Conservation (phyloP, 1,140 invertebrate genomes). For the Carcinoscorpius rotundicauda region DNA sequence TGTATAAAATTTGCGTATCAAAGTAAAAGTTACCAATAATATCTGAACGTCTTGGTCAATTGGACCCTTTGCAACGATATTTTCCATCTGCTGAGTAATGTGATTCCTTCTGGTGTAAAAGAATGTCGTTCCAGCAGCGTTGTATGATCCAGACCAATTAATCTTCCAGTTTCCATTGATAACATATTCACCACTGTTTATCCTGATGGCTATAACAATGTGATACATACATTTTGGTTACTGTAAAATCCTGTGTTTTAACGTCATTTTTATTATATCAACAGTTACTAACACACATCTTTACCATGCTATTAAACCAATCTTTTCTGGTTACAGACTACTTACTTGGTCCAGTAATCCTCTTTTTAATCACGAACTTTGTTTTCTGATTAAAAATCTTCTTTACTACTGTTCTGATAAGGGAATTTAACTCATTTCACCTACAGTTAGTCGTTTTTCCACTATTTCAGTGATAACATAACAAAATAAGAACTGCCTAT, state of each 20-base stretch:
- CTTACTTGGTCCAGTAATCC: not conserved
- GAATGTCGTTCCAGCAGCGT: conserved; percentile 63
- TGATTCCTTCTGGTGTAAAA: conserved; percentile 48
- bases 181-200: conserved; percentile 59
- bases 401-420: too few species aligned
- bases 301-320: not conserved
- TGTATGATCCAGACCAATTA: conserved; percentile 55
- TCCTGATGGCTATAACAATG: conserved; percentile 46
- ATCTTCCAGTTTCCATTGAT: conserved; percentile 62
- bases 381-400: too few species aligned
- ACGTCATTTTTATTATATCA: not conserved
- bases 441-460: too few species aligned
- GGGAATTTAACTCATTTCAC: too few species aligned
- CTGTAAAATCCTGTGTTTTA: not conserved
- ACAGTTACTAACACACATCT: not conserved
- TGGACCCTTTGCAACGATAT: conserved; percentile 57
- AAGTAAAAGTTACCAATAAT: not conserved
- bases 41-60: conserved; percentile 33
- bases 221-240: not conserved
- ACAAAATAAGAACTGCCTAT: too few species aligned
- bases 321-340: not conserved
- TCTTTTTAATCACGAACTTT: not conserved
- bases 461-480: too few species aligned
- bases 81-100: conserved; percentile 20
- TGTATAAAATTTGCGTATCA: not conserved